Conservation (phyloP, 1,140 invertebrate genomes). For the Aphis craccivora region DNA sequence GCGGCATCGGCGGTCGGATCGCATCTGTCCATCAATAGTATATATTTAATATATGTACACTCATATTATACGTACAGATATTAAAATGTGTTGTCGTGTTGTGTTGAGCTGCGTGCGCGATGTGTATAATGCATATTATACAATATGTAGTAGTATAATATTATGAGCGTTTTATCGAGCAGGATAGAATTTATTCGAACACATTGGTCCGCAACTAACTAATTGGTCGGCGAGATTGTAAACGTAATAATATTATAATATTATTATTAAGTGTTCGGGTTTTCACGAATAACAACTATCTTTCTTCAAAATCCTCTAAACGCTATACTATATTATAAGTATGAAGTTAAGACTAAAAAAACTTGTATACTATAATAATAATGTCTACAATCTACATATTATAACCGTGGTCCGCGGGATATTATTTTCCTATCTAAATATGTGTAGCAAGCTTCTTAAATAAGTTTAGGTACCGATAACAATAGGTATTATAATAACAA, state of each 20-base stretch:
- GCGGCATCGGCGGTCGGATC: conserved; percentile 40
- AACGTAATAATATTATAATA: conserved; percentile 1
- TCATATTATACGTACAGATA: background rate
- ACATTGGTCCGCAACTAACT: background rate
- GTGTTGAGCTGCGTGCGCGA: background rate
- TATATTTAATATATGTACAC: conserved; percentile 20
- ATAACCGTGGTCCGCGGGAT: background rate
- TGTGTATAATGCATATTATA: background rate
- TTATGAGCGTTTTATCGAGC: background rate
- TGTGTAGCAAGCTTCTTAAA: background rate
- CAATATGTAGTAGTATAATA: background rate
- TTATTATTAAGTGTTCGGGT: conserved; percentile 19
- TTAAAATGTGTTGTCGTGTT: background rate
- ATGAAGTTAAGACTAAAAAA: background rate
- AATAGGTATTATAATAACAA: too few species aligned
- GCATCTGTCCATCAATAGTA: conserved; percentile 55
- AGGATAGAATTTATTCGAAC: background rate
- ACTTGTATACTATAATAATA: background rate
- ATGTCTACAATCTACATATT: background rate
- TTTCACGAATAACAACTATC: background rate
- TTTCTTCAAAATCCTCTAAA: background rate
- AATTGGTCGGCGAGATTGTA: conserved; percentile 29
- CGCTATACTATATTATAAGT: background rate
- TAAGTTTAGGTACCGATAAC: too few species aligned
- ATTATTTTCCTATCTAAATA: background rate